phyloP scores from a whole-genome alignment of 2,113 vertebrate genomes.

The Phrynosoma blainvillii region DNA sequence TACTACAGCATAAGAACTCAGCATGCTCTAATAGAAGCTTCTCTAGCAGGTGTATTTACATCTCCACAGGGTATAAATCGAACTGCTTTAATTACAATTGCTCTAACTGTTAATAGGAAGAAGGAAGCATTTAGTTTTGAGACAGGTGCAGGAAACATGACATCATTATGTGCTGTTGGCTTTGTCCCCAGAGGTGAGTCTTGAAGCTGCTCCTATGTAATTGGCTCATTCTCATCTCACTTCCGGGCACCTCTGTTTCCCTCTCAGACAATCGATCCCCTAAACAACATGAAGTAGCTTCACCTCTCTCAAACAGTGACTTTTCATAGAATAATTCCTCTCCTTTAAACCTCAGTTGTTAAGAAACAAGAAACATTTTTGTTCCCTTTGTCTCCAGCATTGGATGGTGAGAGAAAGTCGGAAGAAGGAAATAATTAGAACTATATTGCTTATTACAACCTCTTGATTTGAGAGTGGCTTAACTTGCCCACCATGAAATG shows the following conservation, averaged over 20 bases:
- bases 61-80: conserved; percentile 15
- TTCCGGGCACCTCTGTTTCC: background rate
- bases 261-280: background rate
- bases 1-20: conserved; percentile 2
- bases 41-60: conserved; percentile 19
- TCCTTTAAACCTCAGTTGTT: background rate
- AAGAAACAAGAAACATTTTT: background rate
- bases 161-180: background rate
- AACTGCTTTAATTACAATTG: conserved; percentile 36
- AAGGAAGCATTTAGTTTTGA: conserved; percentile 15
- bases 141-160: background rate
- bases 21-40: background rate
- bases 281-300: rapidly evolving
- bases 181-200: conserved; percentile 13
- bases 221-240: background rate
- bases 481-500: background rate
- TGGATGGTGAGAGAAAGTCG: rapidly evolving
- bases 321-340: background rate
- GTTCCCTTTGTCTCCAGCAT: rapidly evolving
- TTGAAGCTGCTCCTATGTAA: background rate
- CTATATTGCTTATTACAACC: background rate
- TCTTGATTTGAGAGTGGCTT: background rate
- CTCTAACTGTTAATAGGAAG: conserved; percentile 1
- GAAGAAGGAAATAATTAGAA: background rate
- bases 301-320: background rate